Conservation (phyloP, 1,140 invertebrate species). For the Drosophila erecta region DNA sequence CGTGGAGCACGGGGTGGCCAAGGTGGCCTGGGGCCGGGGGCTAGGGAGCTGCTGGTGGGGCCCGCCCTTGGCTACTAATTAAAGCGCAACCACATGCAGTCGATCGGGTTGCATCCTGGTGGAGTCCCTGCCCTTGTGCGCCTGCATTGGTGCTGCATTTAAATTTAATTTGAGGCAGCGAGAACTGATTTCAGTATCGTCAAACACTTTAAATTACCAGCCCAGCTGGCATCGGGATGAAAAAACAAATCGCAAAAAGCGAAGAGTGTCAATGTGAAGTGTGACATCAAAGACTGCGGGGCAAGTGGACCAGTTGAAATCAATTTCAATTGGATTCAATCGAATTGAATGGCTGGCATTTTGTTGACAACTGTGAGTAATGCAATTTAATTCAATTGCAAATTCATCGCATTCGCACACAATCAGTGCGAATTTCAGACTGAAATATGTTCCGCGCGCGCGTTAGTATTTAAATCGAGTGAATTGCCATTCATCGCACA, state of each 20-base stretch:
- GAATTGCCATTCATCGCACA: slow-evolving; percentile 70
- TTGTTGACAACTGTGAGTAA: slow-evolving; percentile 81
- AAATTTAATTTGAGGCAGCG: slow-evolving; percentile 60
- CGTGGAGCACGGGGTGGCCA: slow-evolving; percentile 4
- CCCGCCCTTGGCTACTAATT: slow-evolving; percentile 53
- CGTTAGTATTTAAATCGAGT: slow-evolving; percentile 67
- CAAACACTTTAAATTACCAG: slow-evolving; percentile 55
- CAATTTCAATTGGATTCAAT: slow-evolving; percentile 80
- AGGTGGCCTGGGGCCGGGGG: slow-evolving; percentile 6
- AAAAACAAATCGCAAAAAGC: slow-evolving; percentile 14
- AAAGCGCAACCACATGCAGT: slow-evolving; percentile 55
- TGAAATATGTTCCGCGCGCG: slow-evolving; percentile 31
- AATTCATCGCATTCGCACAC: slow-evolving; percentile 60
- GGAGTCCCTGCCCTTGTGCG: not conserved
- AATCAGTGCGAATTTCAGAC: not conserved
- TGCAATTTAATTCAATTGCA: slow-evolving; percentile 82
- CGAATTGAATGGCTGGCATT: slow-evolving; percentile 78
- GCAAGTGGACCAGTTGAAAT: slow-evolving; percentile 51
- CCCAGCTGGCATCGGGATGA: slow-evolving; percentile 11
- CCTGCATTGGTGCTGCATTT: slow-evolving; percentile 15
- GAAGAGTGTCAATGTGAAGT: slow-evolving; percentile 64
- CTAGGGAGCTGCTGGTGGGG: slow-evolving; percentile 7
- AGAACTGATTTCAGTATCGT: slow-evolving; percentile 48
- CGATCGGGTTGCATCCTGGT: slow-evolving; percentile 41
- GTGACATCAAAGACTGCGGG: slow-evolving; percentile 62